phyloP scores from a whole-genome alignment of 2,797 vertebrate species.

The Limnodromus scolopaceus region DNA sequence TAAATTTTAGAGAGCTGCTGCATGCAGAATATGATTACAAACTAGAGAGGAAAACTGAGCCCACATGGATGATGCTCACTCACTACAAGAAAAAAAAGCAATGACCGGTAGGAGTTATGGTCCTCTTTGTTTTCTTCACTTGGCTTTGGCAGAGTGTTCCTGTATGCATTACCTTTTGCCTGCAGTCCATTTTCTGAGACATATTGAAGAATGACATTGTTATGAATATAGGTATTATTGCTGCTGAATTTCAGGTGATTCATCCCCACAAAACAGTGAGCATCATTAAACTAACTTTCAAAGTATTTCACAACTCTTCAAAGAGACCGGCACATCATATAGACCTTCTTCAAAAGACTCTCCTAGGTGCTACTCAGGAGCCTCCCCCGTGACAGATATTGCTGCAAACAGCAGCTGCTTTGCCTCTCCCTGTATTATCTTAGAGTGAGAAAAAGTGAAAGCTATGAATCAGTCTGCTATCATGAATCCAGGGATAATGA shows the following conservation, averaged over 20 bases:
- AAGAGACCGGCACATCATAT: not conserved
- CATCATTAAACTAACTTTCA: not conserved
- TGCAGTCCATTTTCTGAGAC: not conserved
- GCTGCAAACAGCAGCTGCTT: conserved; percentile 16
- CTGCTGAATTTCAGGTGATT: not conserved
- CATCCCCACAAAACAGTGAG: not conserved
- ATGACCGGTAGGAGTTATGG: not conserved
- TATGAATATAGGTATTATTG: not conserved
- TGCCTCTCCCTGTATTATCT: not conserved
- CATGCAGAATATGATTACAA: not conserved
- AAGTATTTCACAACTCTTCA: not conserved
- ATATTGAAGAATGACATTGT: accelerated
- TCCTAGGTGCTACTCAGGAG: not conserved
- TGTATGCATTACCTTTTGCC: not conserved
- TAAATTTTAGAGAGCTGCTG: accelerated
- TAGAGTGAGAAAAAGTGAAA: not conserved
- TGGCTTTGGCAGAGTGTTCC: not conserved
- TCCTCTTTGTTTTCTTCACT: not conserved
- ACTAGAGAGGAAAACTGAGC: not conserved
- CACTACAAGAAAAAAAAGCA: not conserved
- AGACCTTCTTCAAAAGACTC: not conserved
- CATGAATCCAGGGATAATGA: not conserved
- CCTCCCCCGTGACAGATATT: not conserved
- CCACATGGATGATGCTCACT: not conserved
- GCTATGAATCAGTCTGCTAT: not conserved